These are phyloP conservation scores for Polia nebulosa DNA, from an alignment of 2,888 invertebrate genomes.

Conservation along the genomic window DNA sequence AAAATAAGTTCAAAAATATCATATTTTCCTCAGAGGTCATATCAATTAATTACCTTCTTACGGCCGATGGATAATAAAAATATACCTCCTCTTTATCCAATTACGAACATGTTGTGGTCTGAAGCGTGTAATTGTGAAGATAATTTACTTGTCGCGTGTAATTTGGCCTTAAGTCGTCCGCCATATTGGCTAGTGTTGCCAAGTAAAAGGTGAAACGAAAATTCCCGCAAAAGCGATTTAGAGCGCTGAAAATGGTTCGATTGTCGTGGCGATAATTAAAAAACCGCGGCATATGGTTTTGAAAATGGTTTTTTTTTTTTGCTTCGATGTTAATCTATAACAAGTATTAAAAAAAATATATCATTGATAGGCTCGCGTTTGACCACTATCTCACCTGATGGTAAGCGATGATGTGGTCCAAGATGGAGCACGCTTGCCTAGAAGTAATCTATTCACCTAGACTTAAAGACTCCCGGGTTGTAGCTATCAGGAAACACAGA, in stretches of 20 bases:
- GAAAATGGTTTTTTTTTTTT: slow-evolving; percentile 13
- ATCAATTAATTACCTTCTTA: slow-evolving; percentile 56
- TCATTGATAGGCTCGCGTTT: no score
- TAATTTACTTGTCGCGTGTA: slow-evolving; percentile 79
- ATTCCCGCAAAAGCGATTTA: background rate
- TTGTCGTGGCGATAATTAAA: background rate
- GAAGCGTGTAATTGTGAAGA: slow-evolving; percentile 70
- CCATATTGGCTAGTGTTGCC: slow-evolving; percentile 52
- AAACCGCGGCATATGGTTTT: background rate
- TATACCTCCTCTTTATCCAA: slow-evolving; percentile 72
- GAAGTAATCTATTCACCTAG: no score
- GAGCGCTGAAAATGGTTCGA: slow-evolving; percentile 1
- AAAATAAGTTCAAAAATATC: slow-evolving; percentile 32
- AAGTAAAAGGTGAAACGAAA: slow-evolving; percentile 30
- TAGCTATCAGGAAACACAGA: no score
- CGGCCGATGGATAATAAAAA: slow-evolving; percentile 43
- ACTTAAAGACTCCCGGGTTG: no score
- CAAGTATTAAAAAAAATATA: no score
- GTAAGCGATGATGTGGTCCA: no score
- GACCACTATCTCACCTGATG: no score
- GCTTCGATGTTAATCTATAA: slow-evolving; percentile 5
- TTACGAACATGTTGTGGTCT: slow-evolving; percentile 64
- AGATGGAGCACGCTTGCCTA: no score
- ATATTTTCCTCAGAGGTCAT: slow-evolving; percentile 30
- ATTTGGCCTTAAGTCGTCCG: slow-evolving; percentile 39